Evolutionary conservation across 2,113 vertebrate genomes (phyloP), one percentile per base, ranked within the genome.

Genomic region (Casuarius casuarius): DNA sequence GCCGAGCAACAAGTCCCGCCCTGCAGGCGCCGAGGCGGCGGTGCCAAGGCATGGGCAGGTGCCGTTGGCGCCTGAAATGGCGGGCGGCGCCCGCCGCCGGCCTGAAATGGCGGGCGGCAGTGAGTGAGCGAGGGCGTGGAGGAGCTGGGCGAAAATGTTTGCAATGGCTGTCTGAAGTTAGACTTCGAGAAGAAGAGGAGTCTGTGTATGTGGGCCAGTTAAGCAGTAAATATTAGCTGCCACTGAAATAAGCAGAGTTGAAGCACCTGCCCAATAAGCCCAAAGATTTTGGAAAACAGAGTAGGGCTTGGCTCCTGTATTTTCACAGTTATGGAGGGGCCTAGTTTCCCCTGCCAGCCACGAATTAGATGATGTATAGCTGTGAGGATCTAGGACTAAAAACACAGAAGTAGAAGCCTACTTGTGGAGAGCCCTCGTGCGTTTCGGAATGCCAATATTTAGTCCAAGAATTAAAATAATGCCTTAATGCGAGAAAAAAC

Each of bases 91-190:
- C 11, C 5, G 14, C 5, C 2, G 9, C 31, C 12, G 19, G 19
- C 5, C 23, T 13, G 58, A 11, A 15, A 8, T 8, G 23, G 40
- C 3, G 2, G 46, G 52, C 6, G 1, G 9, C n/a, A 7, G 8
- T 2, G 0, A 16, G 44, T 7, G 19, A 14, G 23, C 4, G 2
- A 25, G 7, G 23, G 21, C 19, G 1, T 3, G 2, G 19, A 5
- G 4, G 26, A 8, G 25, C 62, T 5, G 22, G 42, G n/a, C 22
- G 12, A 23, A 21, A 22, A 6, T 3, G 5, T 20, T 9, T 5
- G 7, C 48, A 2, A 5, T 1, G 13, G 18, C 3, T 2, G 10
- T 12, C 12, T 21, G n/a, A 10, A n/a, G 40, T 4, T n/a, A 21
- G 18, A 48, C 7, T 19, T 48, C 46, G 18, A 48, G 18, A 48